Evolutionary conservation across 2,797 vertebrate species (phyloP), one percentile per base, ranked within the genome.

Genomic region (Bufotes viridis): DNA sequence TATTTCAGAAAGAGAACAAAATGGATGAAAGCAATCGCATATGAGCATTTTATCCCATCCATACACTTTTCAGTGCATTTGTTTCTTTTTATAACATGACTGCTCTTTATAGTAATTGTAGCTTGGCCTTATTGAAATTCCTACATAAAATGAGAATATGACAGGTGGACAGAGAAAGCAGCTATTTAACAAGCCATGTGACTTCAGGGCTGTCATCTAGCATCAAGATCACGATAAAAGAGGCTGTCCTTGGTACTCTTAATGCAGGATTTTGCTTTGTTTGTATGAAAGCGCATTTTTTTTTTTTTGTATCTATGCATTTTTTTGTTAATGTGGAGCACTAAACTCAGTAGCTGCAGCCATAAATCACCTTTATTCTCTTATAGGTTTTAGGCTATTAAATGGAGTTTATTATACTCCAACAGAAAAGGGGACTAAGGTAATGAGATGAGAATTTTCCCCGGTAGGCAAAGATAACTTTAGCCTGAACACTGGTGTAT

Each of bases 201-300:
- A 86, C 81, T 69, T n/a, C 15, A 70, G 65, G 65, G 29, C 42
- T 80, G 78, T 86, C 70, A 74, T 70, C 74, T 26, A 83, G 29
- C 53, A 89, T 89, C 84, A 86, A 78, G 74, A 87, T 78, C 84
- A 86, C 61, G 72, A 82, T 83, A 87, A 86, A 89, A 75, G 70
- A 82, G 69, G 26, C 80, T 17, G 51, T 29, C 20, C 60, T 63
- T 11, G 49, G n/a, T 83, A 18, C 63, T 55, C 65, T 67, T 87
- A 88, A 70, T 88, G 87, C 34, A 69, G 78, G 80, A 90, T 89
- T 42, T 58, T 24, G n/a, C 81, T 9, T 63, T 34, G 88, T 60
- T 76, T 91, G 91, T 90, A 53, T 90, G 88, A 87, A 87, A 83
- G 88, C 51, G 87, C 6, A 34, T n/a, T n/a, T n/a, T 42, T 0